These are phyloP conservation scores for Spermophilus dauricus DNA, from an alignment of 2,113 vertebrate species.

Conservation along the genomic window DNA sequence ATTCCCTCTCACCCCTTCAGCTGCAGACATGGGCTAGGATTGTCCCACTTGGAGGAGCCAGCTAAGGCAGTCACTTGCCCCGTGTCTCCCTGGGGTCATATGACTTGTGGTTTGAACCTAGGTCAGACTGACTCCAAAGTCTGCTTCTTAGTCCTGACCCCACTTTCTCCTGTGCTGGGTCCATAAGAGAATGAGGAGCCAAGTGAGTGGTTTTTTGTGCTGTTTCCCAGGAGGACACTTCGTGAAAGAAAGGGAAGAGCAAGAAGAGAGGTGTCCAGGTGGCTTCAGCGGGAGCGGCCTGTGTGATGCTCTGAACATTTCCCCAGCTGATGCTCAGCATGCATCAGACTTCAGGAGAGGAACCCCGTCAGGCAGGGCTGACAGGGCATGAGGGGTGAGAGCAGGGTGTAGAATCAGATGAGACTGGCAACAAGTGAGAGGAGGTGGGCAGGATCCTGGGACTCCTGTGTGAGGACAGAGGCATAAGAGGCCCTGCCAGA, in stretches of 20 bases:
- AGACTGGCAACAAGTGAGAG: not conserved
- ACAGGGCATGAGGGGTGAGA: not conserved
- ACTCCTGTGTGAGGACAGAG: not conserved
- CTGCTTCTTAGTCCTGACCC: not conserved
- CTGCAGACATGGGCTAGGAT: not conserved
- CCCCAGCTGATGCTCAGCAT: not conserved
- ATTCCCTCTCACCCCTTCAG: no score
- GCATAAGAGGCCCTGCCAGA: not conserved
- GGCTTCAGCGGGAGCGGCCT: not conserved
- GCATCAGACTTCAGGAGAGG: not conserved
- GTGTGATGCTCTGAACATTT: not conserved
- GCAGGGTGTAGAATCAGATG: not conserved
- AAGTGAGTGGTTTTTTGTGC: rapidly evolving
- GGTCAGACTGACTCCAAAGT: not conserved
- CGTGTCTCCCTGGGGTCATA: not conserved
- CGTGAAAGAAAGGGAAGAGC: not conserved
- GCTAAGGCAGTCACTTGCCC: not conserved
- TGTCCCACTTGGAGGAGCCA: not conserved
- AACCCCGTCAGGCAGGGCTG: not conserved
- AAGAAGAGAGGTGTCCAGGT: not conserved
- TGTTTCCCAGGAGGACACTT: not conserved
- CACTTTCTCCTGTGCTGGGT: not conserved
- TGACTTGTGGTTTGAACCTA: not conserved
- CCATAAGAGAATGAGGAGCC: not conserved
- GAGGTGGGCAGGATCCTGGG: not conserved